phyloP scores from a whole-genome alignment of 2,113 vertebrate genomes.

The Atrichornis clamosus region DNA sequence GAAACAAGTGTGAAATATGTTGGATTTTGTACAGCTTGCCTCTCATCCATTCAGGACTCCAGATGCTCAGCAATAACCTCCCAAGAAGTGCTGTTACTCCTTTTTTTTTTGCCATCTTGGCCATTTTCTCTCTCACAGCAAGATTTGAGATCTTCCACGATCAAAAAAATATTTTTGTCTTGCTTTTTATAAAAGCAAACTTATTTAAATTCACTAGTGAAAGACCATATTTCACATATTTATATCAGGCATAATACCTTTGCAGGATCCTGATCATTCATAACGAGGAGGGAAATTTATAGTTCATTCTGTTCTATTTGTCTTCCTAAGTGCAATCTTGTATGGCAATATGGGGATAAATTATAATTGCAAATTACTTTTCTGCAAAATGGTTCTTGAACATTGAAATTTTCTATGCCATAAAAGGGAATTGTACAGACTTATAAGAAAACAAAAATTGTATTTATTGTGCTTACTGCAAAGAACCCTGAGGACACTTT shows the following conservation, averaged over 20 bases:
- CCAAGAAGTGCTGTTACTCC: neutral
- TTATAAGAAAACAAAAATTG: neutral
- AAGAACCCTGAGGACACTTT: neutral
- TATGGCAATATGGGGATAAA: slow-evolving; percentile 4
- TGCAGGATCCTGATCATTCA: neutral
- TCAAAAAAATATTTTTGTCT: neutral
- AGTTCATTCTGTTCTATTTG: slow-evolving; percentile 1
- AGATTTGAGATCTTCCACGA: neutral
- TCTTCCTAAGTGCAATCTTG: slow-evolving; percentile 12
- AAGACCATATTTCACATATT: neutral
- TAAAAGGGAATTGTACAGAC: neutral
- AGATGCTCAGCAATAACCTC: neutral
- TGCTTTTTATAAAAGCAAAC: neutral
- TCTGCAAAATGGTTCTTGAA: neutral
- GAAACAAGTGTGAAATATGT: neutral
- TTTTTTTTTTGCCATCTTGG: neutral
- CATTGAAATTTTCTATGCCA: neutral
- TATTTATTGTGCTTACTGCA: neutral
- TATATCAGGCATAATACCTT: neutral
- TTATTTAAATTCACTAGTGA: neutral
- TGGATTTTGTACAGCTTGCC: neutral
- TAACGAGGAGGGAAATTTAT: neutral
- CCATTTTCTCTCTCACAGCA: neutral
- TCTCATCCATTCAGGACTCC: neutral
- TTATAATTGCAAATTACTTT: slow-evolving; percentile 27